Evolutionary conservation across 1,140 invertebrate species (phyloP).

Genomic region (Pemphigus obesinymphae): DNA sequence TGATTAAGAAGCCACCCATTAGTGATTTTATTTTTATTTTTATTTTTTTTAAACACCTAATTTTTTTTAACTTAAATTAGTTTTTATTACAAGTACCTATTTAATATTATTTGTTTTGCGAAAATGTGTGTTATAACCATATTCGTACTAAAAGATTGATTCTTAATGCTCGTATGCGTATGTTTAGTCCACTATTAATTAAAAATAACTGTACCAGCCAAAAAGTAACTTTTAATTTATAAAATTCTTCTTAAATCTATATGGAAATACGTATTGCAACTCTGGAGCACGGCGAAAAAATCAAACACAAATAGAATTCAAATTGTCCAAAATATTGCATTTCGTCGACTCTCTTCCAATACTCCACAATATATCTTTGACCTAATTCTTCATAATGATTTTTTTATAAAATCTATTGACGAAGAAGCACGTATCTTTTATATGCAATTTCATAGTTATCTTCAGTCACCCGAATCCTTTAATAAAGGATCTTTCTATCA

Average conservation of each 20-base stretch:
- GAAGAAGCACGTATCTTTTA: background rate
- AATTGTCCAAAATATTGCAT: background rate
- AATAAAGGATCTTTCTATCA: background rate
- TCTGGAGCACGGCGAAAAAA: background rate
- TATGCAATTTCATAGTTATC: background rate
- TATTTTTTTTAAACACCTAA: no score
- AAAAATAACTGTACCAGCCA: background rate
- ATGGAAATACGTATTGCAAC: background rate
- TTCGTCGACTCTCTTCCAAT: background rate
- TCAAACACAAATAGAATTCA: background rate
- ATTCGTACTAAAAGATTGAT: background rate
- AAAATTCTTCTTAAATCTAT: background rate
- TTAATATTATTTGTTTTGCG: no score
- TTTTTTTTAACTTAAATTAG: no score
- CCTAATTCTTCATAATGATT: background rate
- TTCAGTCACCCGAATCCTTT: background rate
- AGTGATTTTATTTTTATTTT: no score
- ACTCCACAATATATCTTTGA: background rate
- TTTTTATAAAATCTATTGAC: background rate
- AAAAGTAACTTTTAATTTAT: background rate
- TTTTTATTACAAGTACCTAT: no score
- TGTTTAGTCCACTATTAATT: background rate
- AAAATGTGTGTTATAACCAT: no score
- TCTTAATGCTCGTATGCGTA: background rate
- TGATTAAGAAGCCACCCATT: no score